Evolutionary conservation across 2,113 vertebrate species (phyloP), one percentile per base, ranked within the genome.

Genomic region (Anseranas semipalmata): DNA sequence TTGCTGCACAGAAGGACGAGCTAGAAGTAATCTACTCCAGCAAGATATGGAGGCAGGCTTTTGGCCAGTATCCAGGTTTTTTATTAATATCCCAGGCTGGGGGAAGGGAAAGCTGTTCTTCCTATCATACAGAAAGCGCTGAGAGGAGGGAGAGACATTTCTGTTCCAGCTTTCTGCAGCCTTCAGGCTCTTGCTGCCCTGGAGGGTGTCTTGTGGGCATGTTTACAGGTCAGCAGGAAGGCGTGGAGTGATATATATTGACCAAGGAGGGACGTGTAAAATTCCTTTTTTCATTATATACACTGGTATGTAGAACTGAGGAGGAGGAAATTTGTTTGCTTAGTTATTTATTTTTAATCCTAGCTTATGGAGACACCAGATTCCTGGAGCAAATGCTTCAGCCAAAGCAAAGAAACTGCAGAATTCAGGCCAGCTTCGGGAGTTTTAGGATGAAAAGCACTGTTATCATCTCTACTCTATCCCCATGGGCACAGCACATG

Each of bases 21-120:
- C 76, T 33, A 4, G 12, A 35, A 93, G 70, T 2, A 17, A 85
- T 80, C 90, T 13, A 7, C 88, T 74, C 77, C 85, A 43, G 73
- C 73, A 39, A 22, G 82, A 66, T n/a, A 46, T 4, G 68, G 73
- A 93, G 85, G 48, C 80, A 93, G 90, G 4, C 2, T 70, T 41
- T 27, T 80, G 90, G 93, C 78, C 30, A 45, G 55, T 22, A 52
- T 33, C 93, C 96, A 92, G 60, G 15, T 2, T 89, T 52, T 87
- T 89, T 82, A 92, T 96, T 62, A 87, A 93, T 81, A 92, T 85
- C 80, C 59, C 41, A 11, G 22, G 30, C 87, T 81, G 87, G 81
- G 77, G 81, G 92, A 77, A 81, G 87, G 94, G 73, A 62, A 70
- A 62, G 68, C 70, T 45, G 65, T 16, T 91, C 45, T 62, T 68